Percentiles rank a stretch among this genome's conserved stretches.
Conservation (phyloP, 2,888 invertebrate genomes). For the Perizoma flavofasciatum region DNA sequence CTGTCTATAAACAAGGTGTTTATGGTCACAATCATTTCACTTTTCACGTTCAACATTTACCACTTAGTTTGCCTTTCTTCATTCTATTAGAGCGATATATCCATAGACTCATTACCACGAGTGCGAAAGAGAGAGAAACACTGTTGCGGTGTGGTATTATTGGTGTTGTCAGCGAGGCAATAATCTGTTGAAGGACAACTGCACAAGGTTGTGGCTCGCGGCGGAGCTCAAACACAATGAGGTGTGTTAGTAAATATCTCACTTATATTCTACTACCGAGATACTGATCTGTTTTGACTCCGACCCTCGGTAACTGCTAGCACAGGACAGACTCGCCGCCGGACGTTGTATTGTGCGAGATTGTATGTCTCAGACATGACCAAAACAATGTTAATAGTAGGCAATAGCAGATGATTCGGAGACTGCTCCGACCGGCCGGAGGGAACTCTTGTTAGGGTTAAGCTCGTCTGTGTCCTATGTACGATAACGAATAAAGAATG, state of each 20-base stretch:
- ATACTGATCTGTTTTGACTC: conserved; percentile 4
- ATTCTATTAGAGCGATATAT: conserved; percentile 22
- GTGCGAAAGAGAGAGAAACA: conserved; percentile 16
- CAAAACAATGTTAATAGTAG: too few relatives aligned
- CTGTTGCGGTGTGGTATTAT: conserved; percentile 18
- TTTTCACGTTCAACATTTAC: conserved; percentile 21
- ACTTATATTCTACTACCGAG: not conserved
- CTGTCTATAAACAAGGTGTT: conserved; percentile 1
- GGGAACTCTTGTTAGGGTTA: too few relatives aligned
- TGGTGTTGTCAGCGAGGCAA: conserved; percentile 31
- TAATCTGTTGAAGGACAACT: conserved; percentile 20
- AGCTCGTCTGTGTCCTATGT: too few relatives aligned
- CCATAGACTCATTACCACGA: not conserved
- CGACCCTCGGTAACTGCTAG: not conserved
- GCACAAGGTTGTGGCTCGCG: conserved; percentile 5
- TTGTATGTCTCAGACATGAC: too few relatives aligned
- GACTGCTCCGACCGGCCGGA: too few relatives aligned
- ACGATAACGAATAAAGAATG: too few relatives aligned
- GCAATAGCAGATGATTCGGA: too few relatives aligned
- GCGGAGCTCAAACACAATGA: conserved; percentile 5
- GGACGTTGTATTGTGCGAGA: too few relatives aligned
- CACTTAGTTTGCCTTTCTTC: conserved; percentile 19
- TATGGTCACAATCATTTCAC: conserved; percentile 6
- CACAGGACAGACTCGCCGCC: too few relatives aligned
- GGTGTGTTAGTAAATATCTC: conserved; percentile 25